Percentiles rank a stretch among this genome's conserved stretches.
phyloP scores from a whole-genome alignment of 1,140 invertebrate genomes.

The Lepidurus apus region DNA sequence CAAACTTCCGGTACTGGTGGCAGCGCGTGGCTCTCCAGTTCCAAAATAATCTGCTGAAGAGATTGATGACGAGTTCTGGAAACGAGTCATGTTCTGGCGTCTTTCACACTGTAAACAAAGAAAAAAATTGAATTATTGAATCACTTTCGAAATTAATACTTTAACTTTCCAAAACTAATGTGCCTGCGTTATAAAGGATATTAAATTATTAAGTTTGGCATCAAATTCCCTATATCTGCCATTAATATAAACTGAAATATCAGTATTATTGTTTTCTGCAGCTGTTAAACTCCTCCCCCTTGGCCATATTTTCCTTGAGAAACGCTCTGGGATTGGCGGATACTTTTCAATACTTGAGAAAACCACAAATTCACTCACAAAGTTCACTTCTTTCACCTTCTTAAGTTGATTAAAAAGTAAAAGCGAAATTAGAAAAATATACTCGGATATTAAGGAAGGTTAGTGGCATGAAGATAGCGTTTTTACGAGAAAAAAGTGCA shows the following conservation, averaged over 20 bases:
- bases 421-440: too few relatives aligned
- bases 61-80: slow-evolving; percentile 87
- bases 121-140: slow-evolving; percentile 27
- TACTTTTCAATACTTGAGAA: too few relatives aligned
- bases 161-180: too few relatives aligned
- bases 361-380: too few relatives aligned
- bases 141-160: background rate
- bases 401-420: too few relatives aligned
- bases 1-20: slow-evolving; percentile 39
- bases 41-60: slow-evolving; percentile 95
- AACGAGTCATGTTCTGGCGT: slow-evolving; percentile 62
- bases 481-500: background rate
- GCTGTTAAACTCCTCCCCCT: too few relatives aligned
- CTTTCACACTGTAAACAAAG: slow-evolving; percentile 53
- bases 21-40: slow-evolving; percentile 41
- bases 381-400: too few relatives aligned
- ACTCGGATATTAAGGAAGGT: background rate
- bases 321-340: too few relatives aligned
- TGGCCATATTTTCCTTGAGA: too few relatives aligned
- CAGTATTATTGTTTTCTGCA: too few relatives aligned
- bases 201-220: background rate
- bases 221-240: too few relatives aligned
- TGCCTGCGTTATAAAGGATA: background rate
- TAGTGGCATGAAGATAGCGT: background rate
- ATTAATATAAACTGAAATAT: too few relatives aligned